A percentile compares a stretch with the other conserved stretches of the same genome.
These are phyloP conservation scores for Caenorhabditis panamensis DNA, from an alignment of 2,888 invertebrate genomes.

Conservation along the genomic window DNA sequence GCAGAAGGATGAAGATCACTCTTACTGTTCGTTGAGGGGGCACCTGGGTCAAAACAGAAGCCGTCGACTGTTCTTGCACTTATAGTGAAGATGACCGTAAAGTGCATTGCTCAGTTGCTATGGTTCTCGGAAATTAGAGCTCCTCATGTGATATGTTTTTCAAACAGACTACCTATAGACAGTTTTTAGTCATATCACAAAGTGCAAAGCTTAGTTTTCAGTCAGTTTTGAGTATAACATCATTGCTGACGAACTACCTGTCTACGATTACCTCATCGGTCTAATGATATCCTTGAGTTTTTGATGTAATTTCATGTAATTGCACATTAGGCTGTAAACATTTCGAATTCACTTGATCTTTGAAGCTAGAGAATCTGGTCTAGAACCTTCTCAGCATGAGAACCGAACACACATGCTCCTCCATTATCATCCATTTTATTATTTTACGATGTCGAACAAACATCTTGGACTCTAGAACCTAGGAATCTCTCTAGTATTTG, in stretches of 20 bases:
- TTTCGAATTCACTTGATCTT: neutral
- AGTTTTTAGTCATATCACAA: neutral
- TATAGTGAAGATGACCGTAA: neutral
- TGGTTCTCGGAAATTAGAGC: slow-evolving; percentile 2
- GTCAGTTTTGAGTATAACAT: too few species aligned
- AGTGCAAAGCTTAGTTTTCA: neutral
- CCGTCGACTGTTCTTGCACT: neutral
- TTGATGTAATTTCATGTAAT: too few species aligned
- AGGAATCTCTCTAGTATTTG: neutral
- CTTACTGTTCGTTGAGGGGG: too few species aligned
- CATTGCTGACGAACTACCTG: too few species aligned
- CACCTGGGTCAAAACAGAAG: too few species aligned
- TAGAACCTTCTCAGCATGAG: neutral
- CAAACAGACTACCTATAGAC: neutral
- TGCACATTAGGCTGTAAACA: too few species aligned
- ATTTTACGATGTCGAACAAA: neutral
- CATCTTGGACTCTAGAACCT: neutral
- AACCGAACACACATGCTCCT: neutral
- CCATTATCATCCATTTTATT: neutral
- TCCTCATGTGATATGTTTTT: neutral
- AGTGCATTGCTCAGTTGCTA: neutral
- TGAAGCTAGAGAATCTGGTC: neutral
- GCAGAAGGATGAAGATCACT: neutral
- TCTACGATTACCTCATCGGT: too few species aligned
- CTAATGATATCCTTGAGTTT: too few species aligned